These are phyloP conservation scores for Galleria mellonella DNA, from an alignment of 1,140 invertebrate species.

Conservation along the genomic window DNA sequence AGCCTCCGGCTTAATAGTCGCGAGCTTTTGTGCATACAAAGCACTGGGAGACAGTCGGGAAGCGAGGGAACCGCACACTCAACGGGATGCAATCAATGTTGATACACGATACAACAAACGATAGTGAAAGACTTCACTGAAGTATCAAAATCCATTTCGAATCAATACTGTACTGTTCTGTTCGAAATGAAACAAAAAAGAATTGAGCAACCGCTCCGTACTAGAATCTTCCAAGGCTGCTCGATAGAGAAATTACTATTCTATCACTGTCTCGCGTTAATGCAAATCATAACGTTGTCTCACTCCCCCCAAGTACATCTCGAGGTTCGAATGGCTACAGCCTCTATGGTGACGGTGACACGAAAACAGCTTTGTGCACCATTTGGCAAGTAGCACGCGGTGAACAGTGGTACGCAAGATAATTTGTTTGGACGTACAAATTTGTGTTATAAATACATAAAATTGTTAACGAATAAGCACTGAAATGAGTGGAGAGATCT, in stretches of 20 bases:
- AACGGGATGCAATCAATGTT: too few relatives aligned
- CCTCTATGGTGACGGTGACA: slow-evolving; percentile 44
- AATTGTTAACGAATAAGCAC: too few relatives aligned
- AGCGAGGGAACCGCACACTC: too few relatives aligned
- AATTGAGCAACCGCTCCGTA: neutral
- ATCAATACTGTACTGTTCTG: slow-evolving; percentile 18
- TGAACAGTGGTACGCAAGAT: slow-evolving; percentile 19
- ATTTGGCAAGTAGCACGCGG: slow-evolving; percentile 45
- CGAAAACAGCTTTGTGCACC: slow-evolving; percentile 41
- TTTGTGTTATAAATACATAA: too few relatives aligned
- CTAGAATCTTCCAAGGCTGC: slow-evolving; percentile 1
- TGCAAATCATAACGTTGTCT: neutral
- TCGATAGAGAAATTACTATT: slow-evolving; percentile 9
- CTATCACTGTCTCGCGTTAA: slow-evolving; percentile 3
- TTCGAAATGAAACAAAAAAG: too few relatives aligned
- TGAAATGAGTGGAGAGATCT: too few relatives aligned
- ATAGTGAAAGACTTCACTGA: too few relatives aligned
- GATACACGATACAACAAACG: too few relatives aligned
- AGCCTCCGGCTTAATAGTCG: neutral
- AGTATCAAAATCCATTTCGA: too few relatives aligned
- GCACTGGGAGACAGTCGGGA: slow-evolving; percentile 6
- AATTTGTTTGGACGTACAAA: too few relatives aligned
- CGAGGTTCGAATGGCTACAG: slow-evolving; percentile 7
- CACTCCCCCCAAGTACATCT: slow-evolving; percentile 1
- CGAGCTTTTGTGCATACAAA: slow-evolving; percentile 46